Conservation (phyloP, 2,113 vertebrate species). For the Xyliphius kryptos region DNA sequence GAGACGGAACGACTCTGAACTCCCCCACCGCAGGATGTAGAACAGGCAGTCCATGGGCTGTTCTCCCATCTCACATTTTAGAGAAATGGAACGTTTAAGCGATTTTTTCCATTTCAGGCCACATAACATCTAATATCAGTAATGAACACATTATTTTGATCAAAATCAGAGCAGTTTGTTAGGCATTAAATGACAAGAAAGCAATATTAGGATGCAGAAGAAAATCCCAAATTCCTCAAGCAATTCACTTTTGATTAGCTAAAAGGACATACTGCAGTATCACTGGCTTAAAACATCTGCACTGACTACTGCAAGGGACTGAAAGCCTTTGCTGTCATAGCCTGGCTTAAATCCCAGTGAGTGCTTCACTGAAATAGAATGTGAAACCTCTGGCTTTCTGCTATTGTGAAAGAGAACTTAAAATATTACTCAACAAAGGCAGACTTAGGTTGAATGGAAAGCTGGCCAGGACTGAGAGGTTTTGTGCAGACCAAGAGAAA, state of each 20-base stretch:
- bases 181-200: slow-evolving; percentile 3
- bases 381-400: slow-evolving; percentile 26
- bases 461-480: background rate
- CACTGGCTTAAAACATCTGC: slow-evolving; percentile 6
- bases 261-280: slow-evolving; percentile 7
- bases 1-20: slow-evolving; percentile 88
- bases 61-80: slow-evolving; percentile 81
- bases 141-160: no score
- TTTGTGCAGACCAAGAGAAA: slow-evolving; percentile 12
- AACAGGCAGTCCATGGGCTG: slow-evolving; percentile 94
- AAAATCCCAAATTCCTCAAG: background rate
- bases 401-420: slow-evolving; percentile 25
- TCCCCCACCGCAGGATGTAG: slow-evolving; percentile 88
- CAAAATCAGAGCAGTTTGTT: slow-evolving; percentile 3
- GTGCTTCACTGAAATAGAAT: slow-evolving; percentile 29
- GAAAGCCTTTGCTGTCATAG: slow-evolving; percentile 29
- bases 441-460: slow-evolving; percentile 30
- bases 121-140: no score
- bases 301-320: slow-evolving; percentile 20
- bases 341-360: slow-evolving; percentile 17
- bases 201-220: background rate
- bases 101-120: no score
- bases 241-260: slow-evolving; percentile 7
- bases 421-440: slow-evolving; percentile 30
- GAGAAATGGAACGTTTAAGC: no score